These are phyloP conservation scores for Pachycephala philippinensis DNA, from an alignment of 2,113 vertebrate genomes.

Conservation along the genomic window DNA sequence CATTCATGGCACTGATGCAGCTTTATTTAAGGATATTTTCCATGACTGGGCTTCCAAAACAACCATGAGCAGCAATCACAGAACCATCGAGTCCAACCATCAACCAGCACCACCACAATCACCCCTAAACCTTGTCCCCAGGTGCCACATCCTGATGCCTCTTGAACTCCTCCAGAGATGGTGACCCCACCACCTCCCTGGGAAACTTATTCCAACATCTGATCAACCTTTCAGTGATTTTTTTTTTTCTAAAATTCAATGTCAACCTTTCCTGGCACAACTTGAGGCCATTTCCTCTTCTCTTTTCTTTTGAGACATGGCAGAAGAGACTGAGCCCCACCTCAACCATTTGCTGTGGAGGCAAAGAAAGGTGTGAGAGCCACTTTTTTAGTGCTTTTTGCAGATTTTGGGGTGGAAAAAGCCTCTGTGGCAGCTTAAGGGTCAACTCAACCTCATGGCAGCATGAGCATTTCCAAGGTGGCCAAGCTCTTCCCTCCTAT, in stretches of 20 bases:
- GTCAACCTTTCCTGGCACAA: background rate
- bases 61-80: background rate
- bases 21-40: background rate
- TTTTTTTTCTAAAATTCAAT: background rate
- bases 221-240: no score
- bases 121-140: background rate
- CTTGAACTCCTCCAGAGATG: background rate
- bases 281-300: background rate
- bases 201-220: accelerated
- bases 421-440: background rate
- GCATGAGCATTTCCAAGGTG: accelerated
- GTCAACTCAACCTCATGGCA: background rate
- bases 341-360: background rate
- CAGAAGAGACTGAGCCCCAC: background rate
- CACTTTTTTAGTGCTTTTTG: background rate
- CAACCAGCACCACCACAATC: background rate
- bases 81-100: background rate
- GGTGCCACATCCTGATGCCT: background rate
- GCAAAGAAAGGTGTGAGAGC: background rate
- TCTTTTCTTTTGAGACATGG: background rate
- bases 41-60: background rate
- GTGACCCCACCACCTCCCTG: background rate
- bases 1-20: accelerated
- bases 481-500: background rate
- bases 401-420: background rate